Conservation (phyloP, 2,888 invertebrate genomes). For the Flexamia atlantica region DNA sequence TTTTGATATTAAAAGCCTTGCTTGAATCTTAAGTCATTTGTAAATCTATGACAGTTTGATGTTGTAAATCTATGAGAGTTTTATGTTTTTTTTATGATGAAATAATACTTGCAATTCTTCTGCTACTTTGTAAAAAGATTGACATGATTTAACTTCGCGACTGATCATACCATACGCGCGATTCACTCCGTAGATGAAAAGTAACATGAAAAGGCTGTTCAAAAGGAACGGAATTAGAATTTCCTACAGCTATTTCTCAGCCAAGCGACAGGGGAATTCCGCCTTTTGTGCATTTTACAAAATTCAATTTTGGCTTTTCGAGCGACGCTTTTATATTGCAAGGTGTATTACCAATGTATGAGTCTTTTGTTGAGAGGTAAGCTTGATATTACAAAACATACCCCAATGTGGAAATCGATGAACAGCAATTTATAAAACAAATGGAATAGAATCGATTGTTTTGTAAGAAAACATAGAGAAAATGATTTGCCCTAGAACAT, state of each 20-base stretch:
- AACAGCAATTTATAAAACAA: no score
- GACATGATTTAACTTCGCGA: background rate
- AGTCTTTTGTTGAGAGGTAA: constrained; percentile 24
- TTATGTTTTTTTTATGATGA: no score
- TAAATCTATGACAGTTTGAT: no score
- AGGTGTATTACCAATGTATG: constrained; percentile 43
- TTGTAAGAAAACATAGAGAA: no score
- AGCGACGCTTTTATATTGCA: constrained; percentile 45
- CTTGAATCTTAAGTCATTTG: no score
- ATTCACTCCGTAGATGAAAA: constrained; percentile 31
- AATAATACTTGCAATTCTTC: no score
- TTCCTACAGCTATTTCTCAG: constrained; percentile 45
- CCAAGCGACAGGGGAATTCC: constrained; percentile 37
- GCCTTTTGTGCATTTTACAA: constrained; percentile 45
- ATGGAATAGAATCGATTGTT: no score
- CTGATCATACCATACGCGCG: background rate
- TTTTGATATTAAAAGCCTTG: no score
- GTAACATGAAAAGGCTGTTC: constrained; percentile 43
- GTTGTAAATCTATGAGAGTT: no score
- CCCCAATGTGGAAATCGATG: no score
- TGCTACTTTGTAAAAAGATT: no score
- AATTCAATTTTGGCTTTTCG: constrained; percentile 43
- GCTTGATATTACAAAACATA: background rate
- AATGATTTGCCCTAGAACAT: no score
- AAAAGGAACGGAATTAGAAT: constrained; percentile 43